Conservation (phyloP, 2,113 vertebrate species). For the Lipotes vexillifer region DNA sequence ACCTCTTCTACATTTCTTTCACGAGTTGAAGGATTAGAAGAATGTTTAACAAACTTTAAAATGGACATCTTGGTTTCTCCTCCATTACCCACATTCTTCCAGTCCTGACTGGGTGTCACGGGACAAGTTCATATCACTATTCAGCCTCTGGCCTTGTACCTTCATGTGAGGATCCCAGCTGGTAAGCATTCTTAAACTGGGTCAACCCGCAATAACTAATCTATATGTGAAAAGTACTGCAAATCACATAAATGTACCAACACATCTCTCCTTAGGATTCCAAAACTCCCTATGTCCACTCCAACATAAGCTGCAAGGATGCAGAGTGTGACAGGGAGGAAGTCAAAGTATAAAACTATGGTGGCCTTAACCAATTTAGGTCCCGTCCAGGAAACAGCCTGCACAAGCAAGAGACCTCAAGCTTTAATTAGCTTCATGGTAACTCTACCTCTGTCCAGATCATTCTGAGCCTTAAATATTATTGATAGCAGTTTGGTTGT, state of each 20-base stretch:
- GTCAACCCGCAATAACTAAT: neutral
- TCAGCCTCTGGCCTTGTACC: neutral
- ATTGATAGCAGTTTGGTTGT: neutral
- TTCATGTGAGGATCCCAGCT: neutral
- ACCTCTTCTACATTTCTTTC: neutral
- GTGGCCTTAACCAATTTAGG: neutral
- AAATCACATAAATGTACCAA: neutral
- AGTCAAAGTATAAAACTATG: neutral
- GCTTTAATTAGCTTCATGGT: neutral
- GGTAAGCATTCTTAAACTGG: neutral
- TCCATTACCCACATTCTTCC: neutral
- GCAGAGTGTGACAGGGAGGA: neutral
- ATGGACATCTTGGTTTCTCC: neutral
- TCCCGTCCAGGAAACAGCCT: neutral
- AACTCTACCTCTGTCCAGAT: neutral
- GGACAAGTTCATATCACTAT: neutral
- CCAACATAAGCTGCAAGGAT: neutral
- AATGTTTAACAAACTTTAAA: neutral
- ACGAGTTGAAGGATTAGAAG: neutral
- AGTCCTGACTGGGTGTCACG: no score
- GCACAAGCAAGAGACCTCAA: neutral
- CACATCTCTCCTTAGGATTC: neutral
- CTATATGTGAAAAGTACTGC: neutral
- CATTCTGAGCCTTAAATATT: neutral
- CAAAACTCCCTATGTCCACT: neutral